A percentile compares a stretch with the other conserved stretches of the same genome.
These are phyloP conservation scores for Saccostrea cuccullata DNA, from an alignment of 1,140 invertebrate genomes.

Conservation along the genomic window DNA sequence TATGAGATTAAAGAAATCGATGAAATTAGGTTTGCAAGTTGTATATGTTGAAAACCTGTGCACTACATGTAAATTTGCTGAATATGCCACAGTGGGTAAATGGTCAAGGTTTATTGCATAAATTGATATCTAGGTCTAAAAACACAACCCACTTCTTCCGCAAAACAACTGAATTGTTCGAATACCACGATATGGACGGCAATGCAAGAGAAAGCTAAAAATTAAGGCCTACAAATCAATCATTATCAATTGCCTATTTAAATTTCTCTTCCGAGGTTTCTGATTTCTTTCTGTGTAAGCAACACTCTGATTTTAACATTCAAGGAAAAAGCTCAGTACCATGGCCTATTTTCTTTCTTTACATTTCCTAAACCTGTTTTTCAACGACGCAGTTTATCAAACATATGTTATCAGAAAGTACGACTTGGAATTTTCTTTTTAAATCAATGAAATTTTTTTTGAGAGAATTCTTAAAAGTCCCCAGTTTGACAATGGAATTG, in stretches of 20 bases:
- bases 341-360: not conserved
- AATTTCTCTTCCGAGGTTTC: not conserved
- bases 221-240: not conserved
- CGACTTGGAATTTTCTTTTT: not conserved
- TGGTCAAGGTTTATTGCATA: no score
- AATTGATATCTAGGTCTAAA: no score
- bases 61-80: no score
- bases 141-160: no score
- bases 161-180: no score
- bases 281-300: not conserved
- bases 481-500: not conserved
- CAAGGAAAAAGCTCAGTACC: constrained; percentile 2
- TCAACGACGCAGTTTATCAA: not conserved
- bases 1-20: no score
- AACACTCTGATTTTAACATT: not conserved
- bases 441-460: not conserved
- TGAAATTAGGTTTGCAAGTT: no score
- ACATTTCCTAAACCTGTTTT: not conserved
- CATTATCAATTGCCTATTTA: not conserved
- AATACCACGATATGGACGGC: no score
- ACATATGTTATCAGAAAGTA: not conserved
- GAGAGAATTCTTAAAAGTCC: not conserved
- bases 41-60: no score
- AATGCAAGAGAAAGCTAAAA: not conserved
- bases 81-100: no score